These are phyloP conservation scores for Lanius ludovicianus DNA, from an alignment of 2,113 vertebrate genomes.

Conservation along the genomic window DNA sequence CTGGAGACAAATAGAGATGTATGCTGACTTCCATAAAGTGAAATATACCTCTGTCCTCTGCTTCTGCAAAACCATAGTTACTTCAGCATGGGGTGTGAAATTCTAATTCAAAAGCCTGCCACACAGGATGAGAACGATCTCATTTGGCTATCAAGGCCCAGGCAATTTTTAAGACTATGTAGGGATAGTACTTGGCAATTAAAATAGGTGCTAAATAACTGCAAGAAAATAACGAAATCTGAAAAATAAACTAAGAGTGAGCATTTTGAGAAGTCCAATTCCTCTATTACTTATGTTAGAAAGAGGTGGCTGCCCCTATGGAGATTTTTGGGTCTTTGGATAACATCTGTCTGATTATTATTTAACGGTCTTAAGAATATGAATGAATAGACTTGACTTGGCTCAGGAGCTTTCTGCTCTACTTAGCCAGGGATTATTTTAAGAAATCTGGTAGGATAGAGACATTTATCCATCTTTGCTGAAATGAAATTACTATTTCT, in stretches of 20 bases:
- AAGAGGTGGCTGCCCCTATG: rapidly evolving
- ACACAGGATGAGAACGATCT: not conserved
- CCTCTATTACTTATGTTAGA: not conserved
- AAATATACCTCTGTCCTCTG: not conserved
- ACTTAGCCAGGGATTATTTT: not conserved
- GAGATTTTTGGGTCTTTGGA: not conserved
- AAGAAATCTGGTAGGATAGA: not conserved
- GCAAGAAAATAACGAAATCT: not conserved
- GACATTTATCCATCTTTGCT: not conserved
- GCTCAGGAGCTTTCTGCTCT: not conserved
- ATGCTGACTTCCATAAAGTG: not conserved
- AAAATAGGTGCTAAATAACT: not conserved
- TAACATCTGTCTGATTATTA: not conserved
- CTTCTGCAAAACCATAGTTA: not conserved
- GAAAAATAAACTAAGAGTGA: not conserved
- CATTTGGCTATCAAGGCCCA: not conserved
- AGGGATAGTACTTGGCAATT: not conserved
- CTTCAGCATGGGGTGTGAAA: not conserved
- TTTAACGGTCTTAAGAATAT: not conserved
- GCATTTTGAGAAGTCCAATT: not conserved
- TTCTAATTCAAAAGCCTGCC: not conserved
- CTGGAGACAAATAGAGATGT: not conserved
- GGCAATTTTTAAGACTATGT: not conserved
- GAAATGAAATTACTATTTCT: not conserved
- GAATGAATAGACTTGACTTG: not conserved